phyloP scores from a whole-genome alignment of 2,797 vertebrate genomes.

The Crossoptilon crossoptilon region DNA sequence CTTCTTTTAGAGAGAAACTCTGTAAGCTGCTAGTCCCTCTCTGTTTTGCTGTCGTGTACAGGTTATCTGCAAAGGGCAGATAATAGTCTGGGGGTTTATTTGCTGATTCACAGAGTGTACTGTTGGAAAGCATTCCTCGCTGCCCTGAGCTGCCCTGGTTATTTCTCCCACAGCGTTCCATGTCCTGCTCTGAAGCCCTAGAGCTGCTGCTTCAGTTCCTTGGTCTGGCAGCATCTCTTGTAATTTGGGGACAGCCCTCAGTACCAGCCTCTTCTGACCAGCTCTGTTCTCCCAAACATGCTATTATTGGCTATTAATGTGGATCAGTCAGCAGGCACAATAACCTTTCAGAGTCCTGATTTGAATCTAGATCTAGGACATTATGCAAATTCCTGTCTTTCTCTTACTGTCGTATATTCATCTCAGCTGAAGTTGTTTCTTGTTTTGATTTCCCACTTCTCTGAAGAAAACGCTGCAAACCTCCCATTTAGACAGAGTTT shows the following conservation, averaged over 20 bases:
- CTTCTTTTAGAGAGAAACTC: conserved; percentile 37
- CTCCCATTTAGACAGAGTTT: not conserved
- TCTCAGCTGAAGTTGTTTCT: not conserved
- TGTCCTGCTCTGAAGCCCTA: not conserved
- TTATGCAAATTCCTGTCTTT: not conserved
- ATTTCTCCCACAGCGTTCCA: not conserved
- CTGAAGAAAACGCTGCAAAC: not conserved
- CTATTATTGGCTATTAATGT: not conserved
- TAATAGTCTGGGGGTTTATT: not conserved
- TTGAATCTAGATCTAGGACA: not conserved
- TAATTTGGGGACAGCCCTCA: not conserved
- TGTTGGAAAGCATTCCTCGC: not conserved
- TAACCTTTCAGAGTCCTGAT: not conserved
- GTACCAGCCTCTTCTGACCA: not conserved
- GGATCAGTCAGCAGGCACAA: not conserved
- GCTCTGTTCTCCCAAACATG: not conserved
- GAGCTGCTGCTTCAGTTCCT: not conserved
- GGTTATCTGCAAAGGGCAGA: conserved; percentile 6
- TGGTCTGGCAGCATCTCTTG: fast-evolving
- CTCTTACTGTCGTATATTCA: fast-evolving
- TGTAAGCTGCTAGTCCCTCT: not conserved
- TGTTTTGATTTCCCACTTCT: not conserved
- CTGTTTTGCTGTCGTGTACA: not conserved
- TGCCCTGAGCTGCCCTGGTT: not conserved
- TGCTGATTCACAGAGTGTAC: not conserved